Percentiles rank a stretch among this genome's conserved stretches.
phyloP scores from a whole-genome alignment of 2,113 vertebrate species.

The Ceyx margarethae region DNA sequence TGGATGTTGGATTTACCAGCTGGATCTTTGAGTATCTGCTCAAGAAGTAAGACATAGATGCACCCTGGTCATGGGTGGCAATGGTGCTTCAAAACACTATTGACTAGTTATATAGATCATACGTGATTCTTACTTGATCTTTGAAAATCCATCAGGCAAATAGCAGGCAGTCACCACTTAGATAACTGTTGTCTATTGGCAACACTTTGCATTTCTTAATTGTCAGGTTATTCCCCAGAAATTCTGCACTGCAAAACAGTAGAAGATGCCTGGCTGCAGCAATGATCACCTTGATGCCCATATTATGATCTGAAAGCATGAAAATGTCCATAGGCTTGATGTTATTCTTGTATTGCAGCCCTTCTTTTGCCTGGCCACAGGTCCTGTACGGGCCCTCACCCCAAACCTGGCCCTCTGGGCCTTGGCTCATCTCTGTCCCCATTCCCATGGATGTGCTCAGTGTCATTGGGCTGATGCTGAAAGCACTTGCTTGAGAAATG shows the following conservation, averaged over 20 bases:
- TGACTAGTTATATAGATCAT: background rate
- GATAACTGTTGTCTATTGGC: background rate
- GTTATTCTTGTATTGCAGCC: background rate
- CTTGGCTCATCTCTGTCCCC: background rate
- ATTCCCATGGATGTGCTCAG: accelerated
- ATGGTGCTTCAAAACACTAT: background rate
- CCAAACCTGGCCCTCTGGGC: accelerated
- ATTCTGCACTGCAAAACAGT: background rate
- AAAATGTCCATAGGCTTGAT: background rate
- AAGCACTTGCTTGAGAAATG: background rate
- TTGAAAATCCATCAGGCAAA: background rate
- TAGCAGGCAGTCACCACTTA: background rate
- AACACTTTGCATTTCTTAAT: background rate
- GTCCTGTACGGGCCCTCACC: accelerated
- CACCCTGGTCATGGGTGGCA: background rate
- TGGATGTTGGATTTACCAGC: background rate
- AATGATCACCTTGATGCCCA: background rate
- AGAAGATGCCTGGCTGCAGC: background rate
- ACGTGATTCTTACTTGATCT: background rate
- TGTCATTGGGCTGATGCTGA: background rate
- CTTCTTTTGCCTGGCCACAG: background rate
- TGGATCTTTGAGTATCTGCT: background rate
- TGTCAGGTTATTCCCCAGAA: background rate
- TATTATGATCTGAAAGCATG: background rate
- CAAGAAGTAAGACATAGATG: background rate